phyloP scores from a whole-genome alignment of 37 sponge, comb jelly and placozoan genomes.

The Haliclona indistincta region DNA sequence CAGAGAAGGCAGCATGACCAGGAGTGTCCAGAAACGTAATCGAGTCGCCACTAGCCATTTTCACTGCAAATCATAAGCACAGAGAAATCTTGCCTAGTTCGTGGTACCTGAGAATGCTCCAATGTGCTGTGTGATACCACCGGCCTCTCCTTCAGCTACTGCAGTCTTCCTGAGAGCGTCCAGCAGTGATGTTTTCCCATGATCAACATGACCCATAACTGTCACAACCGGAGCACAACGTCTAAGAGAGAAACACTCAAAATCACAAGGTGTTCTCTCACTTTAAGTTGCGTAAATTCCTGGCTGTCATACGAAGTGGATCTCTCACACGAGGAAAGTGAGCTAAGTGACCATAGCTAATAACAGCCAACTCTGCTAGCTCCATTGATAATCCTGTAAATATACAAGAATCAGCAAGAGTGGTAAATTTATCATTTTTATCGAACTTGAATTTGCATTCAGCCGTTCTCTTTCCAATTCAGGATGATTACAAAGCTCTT shows the following conservation, averaged over 20 bases:
- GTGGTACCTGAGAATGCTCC: constrained; percentile 91
- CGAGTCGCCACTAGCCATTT: constrained; percentile 32
- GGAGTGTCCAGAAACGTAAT: constrained; percentile 98
- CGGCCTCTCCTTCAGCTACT: constrained; percentile 85
- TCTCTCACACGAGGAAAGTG: too few relatives aligned
- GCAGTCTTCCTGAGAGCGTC: constrained; percentile 83
- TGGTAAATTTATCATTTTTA: too few relatives aligned
- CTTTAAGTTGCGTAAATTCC: too few relatives aligned
- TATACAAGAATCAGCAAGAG: too few relatives aligned
- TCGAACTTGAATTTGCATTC: too few relatives aligned
- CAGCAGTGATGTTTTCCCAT: constrained; percentile 96
- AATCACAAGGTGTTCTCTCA: too few relatives aligned
- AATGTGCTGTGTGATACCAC: constrained; percentile 96
- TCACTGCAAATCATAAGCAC: constrained; percentile 4
- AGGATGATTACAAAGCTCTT: too few relatives aligned
- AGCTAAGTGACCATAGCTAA: too few relatives aligned
- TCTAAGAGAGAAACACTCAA: too few relatives aligned
- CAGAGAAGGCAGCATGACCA: constrained; percentile 94
- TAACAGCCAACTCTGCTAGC: neutral
- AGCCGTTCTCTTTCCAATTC: too few relatives aligned
- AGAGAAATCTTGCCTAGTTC: neutral
- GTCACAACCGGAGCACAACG: constrained; percentile 87
- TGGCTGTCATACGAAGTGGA: too few relatives aligned
- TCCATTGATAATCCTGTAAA: neutral
- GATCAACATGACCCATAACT: constrained; percentile 97